Percentiles rank a stretch among this genome's conserved stretches.
Evolutionary conservation across 2,113 vertebrate genomes (phyloP).

Genomic region (Hystrix brachyura): DNA sequence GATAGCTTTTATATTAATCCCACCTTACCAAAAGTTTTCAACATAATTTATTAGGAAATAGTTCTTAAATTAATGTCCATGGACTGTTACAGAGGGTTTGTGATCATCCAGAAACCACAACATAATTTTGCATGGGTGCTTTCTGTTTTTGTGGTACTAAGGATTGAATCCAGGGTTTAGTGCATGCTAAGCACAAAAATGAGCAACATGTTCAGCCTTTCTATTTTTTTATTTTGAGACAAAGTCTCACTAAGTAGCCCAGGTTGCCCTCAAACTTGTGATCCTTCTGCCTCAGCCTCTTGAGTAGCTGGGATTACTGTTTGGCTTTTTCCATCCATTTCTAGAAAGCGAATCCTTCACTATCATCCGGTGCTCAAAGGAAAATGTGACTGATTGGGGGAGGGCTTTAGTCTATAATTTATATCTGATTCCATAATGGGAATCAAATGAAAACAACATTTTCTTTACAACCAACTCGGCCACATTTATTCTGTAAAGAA

Average conservation of each 20-base stretch:
- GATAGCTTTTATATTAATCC: constrained; percentile 23
- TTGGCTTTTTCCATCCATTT: not conserved
- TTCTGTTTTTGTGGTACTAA: not conserved
- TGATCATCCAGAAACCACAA: constrained; percentile 23
- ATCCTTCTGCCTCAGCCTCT: not conserved
- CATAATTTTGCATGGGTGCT: not conserved
- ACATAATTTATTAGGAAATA: not conserved
- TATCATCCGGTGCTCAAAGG: constrained; percentile 36
- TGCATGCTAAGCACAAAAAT: not conserved
- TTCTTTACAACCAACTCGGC: constrained; percentile 45
- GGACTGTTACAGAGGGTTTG: constrained; percentile 21
- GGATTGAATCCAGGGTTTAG: not conserved
- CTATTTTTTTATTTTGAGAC: not conserved
- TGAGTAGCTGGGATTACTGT: not conserved
- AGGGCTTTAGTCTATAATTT: constrained; percentile 44
- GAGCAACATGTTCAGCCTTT: not conserved
- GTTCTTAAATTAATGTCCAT: not conserved
- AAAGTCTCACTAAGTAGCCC: not conserved
- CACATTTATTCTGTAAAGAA: constrained; percentile 15
- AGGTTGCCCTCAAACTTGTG: not conserved
- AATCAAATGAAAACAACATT: constrained; percentile 61
- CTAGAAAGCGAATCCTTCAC: constrained; percentile 35
- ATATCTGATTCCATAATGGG: constrained; percentile 55
- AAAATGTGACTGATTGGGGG: not conserved
- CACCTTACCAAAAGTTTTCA: not conserved